Percentiles rank a stretch among this genome's conserved stretches.
Evolutionary conservation across 2,797 vertebrate species (phyloP).

Genomic region (Dermochelys coriacea): DNA sequence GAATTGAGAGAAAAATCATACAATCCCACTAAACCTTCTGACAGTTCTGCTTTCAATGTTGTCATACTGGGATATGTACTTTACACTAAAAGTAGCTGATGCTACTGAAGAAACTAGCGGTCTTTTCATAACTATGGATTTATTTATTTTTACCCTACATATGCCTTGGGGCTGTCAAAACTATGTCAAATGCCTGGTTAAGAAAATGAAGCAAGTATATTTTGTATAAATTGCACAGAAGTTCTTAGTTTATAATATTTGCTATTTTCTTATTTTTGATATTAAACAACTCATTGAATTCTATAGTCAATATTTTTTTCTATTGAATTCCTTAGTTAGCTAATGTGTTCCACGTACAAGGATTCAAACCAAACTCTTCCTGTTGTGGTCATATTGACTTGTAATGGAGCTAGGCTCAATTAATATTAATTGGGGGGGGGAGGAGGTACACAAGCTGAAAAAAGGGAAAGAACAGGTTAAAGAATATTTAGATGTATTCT

Average conservation of each 20-base stretch:
- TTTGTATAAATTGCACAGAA: not conserved
- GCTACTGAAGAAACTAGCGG: not conserved
- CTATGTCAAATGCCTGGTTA: not conserved
- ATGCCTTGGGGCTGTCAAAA: conserved; percentile 29
- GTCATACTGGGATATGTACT: conserved; percentile 4
- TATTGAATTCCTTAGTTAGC: not conserved
- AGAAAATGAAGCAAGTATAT: not conserved
- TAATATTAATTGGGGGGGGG: not conserved
- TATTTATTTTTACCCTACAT: conserved; percentile 50
- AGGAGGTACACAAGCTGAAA: not conserved
- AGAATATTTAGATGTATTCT: not conserved
- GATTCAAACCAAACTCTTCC: not conserved
- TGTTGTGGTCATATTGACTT: not conserved
- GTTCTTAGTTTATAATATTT: not conserved
- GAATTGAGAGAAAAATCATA: conserved; percentile 36
- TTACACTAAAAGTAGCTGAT: conserved; percentile 46
- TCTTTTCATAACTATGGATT: conserved; percentile 24
- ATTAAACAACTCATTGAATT: not conserved
- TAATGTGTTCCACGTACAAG: not conserved
- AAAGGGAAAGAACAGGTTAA: not conserved
- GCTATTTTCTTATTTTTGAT: too few species aligned
- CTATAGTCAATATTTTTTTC: not conserved
- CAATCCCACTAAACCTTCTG: conserved; percentile 46
- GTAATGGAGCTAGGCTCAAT: not conserved
- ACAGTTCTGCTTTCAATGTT: conserved; percentile 52